These are phyloP conservation scores for Drosophila austrosaltans DNA, from an alignment of 2,888 invertebrate genomes.

Conservation along the genomic window DNA sequence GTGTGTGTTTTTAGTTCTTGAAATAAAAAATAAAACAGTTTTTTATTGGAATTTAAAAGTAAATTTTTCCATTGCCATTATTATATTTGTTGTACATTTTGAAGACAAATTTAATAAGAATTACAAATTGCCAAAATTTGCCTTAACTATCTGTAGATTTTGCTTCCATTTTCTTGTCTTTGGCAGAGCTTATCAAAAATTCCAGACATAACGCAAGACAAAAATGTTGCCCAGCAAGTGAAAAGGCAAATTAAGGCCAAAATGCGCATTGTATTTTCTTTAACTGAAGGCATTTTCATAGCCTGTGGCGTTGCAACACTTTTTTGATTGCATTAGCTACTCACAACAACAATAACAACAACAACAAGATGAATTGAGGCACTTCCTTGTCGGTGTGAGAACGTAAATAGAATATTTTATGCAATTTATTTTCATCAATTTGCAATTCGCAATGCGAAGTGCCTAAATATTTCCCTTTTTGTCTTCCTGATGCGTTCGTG, in stretches of 20 bases:
- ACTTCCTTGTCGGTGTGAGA: slow-evolving; percentile 31
- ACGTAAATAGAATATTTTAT: slow-evolving; percentile 77
- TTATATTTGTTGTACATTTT: not conserved
- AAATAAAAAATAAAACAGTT: slow-evolving; percentile 23
- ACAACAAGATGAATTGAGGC: slow-evolving; percentile 32
- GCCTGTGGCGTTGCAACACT: slow-evolving; percentile 65
- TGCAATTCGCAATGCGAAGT: slow-evolving; percentile 45
- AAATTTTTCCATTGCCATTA: not conserved
- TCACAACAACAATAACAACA: slow-evolving; percentile 38
- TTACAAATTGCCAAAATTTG: slow-evolving; percentile 18
- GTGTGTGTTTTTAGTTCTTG: slow-evolving; percentile 36
- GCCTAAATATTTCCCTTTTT: slow-evolving; percentile 61
- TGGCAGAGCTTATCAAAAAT: slow-evolving; percentile 59
- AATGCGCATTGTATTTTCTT: slow-evolving; percentile 53
- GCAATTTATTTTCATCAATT: slow-evolving; percentile 72
- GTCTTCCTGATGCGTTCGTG: slow-evolving; percentile 63
- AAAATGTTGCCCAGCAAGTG: slow-evolving; percentile 32
- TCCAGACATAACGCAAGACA: slow-evolving; percentile 61
- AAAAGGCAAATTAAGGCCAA: slow-evolving; percentile 49
- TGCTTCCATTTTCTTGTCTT: slow-evolving; percentile 35
- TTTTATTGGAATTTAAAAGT: not conserved
- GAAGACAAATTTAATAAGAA: not conserved
- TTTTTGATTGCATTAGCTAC: slow-evolving; percentile 69
- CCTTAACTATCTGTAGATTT: slow-evolving; percentile 4
- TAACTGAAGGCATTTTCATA: slow-evolving; percentile 1